Base-by-base conservation (phyloP, 2,888 invertebrate genomes). In the Phlogophora meticulosa region DNA sequence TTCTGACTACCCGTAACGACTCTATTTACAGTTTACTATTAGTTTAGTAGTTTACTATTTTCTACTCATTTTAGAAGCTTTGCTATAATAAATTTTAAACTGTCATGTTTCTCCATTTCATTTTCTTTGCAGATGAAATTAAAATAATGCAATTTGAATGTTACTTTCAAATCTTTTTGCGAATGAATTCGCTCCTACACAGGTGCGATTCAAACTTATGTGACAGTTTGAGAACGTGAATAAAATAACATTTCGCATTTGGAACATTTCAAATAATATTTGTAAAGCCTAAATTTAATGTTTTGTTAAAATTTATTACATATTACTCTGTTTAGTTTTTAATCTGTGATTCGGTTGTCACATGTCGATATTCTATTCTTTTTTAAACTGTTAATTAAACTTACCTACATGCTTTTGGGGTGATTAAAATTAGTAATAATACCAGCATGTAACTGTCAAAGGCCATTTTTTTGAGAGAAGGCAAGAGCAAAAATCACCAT, bases 191-290 rank as follows among this genome's bases (percentile, higher is more conserved):
- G 59, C 22, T 45, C 36, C 15, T 15, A 45, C 80, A 57, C 80
- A 75, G 78, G 72, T 78, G 79, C 32, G 53, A 55, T 56, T 53
- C 51, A 48, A 63, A 67, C 48, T 62, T 59, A 68, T 63, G 58
- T 67, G 78, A 76, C 81, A 80, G 48, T 52, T 46, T 46, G 42
- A 28, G 59, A 64, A 64, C 46, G 67, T 36, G 60, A 67, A 67
- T 72, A 60, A 69, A 77, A 80, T 67, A 71, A 48, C 42, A 46
- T 80, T 75, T 69, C 64, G 64, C 52, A 62, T 80, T 67, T 53
- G 17, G 48, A 20, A 62, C 13, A 13, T 62, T 70, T 48, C 28
- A 55, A 56, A 74, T 58, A 68, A 40, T 62, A 74, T 77, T 63
- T 52, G 34, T 45, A 22, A 56, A 69, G 28, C 46, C 46, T 48